These are phyloP conservation scores for Leucopsar rothschildi DNA, from an alignment of 2,113 vertebrate genomes.

Conservation along the genomic window DNA sequence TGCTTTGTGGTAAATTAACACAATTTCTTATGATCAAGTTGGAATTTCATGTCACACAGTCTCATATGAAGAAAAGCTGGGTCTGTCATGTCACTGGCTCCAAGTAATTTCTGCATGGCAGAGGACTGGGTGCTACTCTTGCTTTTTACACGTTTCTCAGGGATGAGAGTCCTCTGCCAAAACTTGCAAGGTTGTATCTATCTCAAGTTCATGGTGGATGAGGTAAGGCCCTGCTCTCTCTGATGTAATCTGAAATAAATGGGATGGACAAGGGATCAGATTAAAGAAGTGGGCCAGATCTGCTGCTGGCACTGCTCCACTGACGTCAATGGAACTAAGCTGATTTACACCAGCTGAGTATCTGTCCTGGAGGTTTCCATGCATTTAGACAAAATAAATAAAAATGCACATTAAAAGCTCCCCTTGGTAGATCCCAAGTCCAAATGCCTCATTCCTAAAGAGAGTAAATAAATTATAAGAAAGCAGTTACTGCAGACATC, in stretches of 20 bases:
- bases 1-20: not conserved
- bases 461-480: conserved; percentile 8
- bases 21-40: not conserved
- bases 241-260: conserved; percentile 57
- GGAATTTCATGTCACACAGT: not conserved
- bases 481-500: not conserved
- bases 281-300: conserved; percentile 62
- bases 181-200: not conserved
- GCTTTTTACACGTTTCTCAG: not conserved
- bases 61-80: not conserved
- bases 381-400: conserved; percentile 29
- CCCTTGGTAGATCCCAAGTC: not conserved
- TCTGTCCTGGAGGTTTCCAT: conserved; percentile 2
- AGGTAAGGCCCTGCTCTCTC: conserved; percentile 21
- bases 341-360: conserved; percentile 50
- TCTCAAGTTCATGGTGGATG: conserved; percentile 4
- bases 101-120: not conserved
- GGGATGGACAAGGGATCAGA: conserved; percentile 56
- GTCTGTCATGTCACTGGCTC: not conserved
- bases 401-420: not conserved
- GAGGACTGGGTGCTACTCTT: not conserved
- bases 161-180: not conserved
- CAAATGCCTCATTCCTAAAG: not conserved
- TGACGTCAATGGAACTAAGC: conserved; percentile 59
- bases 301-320: not conserved